These are phyloP conservation scores for Muraenolepis orangiensis DNA, from an alignment of 2,797 vertebrate species.

Conservation along the genomic window DNA sequence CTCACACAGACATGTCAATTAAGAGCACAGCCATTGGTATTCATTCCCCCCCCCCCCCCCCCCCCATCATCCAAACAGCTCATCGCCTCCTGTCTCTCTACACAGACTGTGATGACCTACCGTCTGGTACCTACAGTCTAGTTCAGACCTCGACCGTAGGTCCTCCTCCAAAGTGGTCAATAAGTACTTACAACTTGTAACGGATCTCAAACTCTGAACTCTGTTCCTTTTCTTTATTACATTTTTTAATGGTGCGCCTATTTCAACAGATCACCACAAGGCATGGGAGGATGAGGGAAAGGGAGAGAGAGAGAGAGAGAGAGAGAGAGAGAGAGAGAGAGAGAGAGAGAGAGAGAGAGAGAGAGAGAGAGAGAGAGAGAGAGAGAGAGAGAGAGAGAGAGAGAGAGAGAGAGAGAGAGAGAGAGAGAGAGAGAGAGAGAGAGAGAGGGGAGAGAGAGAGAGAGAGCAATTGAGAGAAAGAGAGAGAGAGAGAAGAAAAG, in stretches of 20 bases:
- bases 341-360: not conserved
- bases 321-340: not conserved
- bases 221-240: not conserved
- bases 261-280: conserved; percentile 43
- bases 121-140: not conserved
- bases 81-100: not conserved
- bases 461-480: not conserved
- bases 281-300: not conserved
- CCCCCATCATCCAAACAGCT: not conserved
- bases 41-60: conserved; percentile 37
- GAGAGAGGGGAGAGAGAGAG: not conserved
- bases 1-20: conserved; percentile 69
- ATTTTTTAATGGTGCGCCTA: conserved; percentile 23
- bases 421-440: too few species aligned
- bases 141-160: not conserved
- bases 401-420: not conserved
- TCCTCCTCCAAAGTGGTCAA: conserved; percentile 15
- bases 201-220: conserved; percentile 11
- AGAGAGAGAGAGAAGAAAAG: not conserved
- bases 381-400: not conserved
- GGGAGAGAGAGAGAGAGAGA: not conserved
- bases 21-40: conserved; percentile 63
- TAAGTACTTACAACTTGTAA: conserved; percentile 26
- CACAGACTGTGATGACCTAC: conserved; percentile 52
- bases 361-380: not conserved